Evolutionary conservation across 2,113 vertebrate genomes (phyloP).

Genomic region (Muntiacus muntjak): DNA sequence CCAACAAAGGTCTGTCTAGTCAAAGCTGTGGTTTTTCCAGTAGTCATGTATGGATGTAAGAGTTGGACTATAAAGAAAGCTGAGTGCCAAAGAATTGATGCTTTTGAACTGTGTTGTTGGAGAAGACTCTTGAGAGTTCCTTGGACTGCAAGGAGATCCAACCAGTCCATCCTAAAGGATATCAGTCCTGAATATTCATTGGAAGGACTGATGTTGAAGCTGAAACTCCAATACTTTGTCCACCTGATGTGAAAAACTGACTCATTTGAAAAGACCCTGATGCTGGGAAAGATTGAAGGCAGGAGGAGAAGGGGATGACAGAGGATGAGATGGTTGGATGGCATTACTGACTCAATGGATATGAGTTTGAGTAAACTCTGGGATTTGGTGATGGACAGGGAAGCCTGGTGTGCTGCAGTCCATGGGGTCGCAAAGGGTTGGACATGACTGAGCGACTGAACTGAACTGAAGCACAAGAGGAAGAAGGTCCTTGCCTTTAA

Average conservation of each 20-base stretch:
- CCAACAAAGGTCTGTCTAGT: neutral
- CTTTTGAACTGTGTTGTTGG: neutral
- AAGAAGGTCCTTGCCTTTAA: neutral
- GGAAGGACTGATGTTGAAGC: neutral
- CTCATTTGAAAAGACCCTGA: neutral
- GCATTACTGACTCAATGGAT: neutral
- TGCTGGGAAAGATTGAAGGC: neutral
- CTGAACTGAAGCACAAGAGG: neutral
- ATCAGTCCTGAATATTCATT: neutral
- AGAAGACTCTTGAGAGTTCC: neutral
- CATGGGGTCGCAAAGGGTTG: neutral
- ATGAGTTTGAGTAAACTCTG: neutral
- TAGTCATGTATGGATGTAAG: neutral
- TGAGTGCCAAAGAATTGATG: neutral
- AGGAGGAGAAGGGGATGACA: neutral
- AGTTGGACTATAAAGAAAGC: neutral
- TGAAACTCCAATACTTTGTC: neutral
- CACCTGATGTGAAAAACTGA: neutral
- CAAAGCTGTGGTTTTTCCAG: neutral
- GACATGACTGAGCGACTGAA: neutral
- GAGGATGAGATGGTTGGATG: neutral
- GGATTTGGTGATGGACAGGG: neutral
- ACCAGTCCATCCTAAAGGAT: neutral
- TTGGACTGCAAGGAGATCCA: neutral
- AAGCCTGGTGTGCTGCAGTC: neutral